Conservation (phyloP, 2,797 vertebrate genomes). For the Microctenopoma stevenorrisi region DNA sequence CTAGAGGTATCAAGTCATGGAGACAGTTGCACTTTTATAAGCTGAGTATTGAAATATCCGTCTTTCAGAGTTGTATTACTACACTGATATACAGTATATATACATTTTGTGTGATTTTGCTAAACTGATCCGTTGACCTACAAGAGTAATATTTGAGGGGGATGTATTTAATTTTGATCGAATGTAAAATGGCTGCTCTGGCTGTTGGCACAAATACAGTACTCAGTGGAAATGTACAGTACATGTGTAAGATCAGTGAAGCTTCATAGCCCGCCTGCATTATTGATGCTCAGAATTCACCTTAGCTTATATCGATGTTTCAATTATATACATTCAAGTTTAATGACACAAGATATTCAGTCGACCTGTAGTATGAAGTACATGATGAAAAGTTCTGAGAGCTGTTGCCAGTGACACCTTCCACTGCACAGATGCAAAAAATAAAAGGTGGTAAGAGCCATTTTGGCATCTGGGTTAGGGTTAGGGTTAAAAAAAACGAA, state of each 20-base stretch:
- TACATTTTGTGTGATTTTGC: constrained; percentile 5
- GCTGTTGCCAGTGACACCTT: background rate
- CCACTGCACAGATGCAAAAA: background rate
- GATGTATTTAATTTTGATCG: constrained; percentile 15
- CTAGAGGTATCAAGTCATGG: constrained; percentile 13
- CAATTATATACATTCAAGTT: background rate
- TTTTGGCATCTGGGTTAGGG: background rate
- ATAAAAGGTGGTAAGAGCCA: background rate
- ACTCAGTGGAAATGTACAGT: background rate
- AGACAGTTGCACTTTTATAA: constrained; percentile 33
- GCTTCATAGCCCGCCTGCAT: background rate
- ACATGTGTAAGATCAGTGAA: background rate
- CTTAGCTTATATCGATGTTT: background rate
- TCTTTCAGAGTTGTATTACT: constrained; percentile 8
- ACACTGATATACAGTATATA: background rate
- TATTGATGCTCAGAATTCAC: constrained; percentile 7
- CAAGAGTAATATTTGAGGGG: background rate
- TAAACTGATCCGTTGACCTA: constrained; percentile 15
- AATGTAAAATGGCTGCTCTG: constrained; percentile 6
- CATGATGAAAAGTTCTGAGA: background rate
- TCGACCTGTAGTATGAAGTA: background rate
- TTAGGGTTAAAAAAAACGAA: background rate
- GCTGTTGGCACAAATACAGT: background rate
- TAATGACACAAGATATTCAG: background rate
- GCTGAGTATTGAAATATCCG: constrained; percentile 26